Evolutionary conservation across 2,797 vertebrate species (phyloP).

Genomic region (Chelmon rostratus): DNA sequence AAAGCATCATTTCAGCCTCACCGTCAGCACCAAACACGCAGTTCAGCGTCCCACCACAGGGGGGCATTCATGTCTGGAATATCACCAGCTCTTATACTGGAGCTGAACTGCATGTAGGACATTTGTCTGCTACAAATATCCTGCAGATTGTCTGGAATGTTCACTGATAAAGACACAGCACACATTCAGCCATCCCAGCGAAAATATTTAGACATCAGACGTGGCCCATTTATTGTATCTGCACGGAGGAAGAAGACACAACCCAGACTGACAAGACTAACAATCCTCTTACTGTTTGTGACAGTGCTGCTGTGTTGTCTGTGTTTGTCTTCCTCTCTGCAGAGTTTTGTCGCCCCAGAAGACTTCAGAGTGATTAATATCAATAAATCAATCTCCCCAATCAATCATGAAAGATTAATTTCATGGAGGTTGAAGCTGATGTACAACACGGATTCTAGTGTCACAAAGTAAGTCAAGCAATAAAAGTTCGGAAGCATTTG

Average conservation of each 20-base stretch:
- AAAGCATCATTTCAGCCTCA: background rate
- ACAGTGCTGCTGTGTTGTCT: constrained; percentile 24
- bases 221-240: constrained; percentile 51
- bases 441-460: constrained; percentile 90
- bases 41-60: constrained; percentile 60
- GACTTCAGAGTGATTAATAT: constrained; percentile 94
- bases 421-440: constrained; percentile 93
- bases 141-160: constrained; percentile 33
- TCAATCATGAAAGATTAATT: constrained; percentile 94
- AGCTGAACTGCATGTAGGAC: background rate
- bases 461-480: constrained; percentile 90
- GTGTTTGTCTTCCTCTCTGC: constrained; percentile 59
- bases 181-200: constrained; percentile 4
- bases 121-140: constrained; percentile 8
- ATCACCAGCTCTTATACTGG: background rate
- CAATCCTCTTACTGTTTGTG: constrained; percentile 20
- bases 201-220: constrained; percentile 38
- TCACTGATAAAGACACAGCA: constrained; percentile 39
- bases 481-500: background rate
- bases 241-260: constrained; percentile 27
- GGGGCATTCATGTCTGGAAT: constrained; percentile 44
- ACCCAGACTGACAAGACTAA: constrained; percentile 30
- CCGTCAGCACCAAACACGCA: background rate
- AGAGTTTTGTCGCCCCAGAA: constrained; percentile 89
- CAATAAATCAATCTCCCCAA: constrained; percentile 89